A percentile compares a stretch with the other conserved stretches of the same genome.
These are phyloP conservation scores for Lordiphosa stackelbergi DNA, from an alignment of 1,140 invertebrate genomes.

Conservation along the genomic window DNA sequence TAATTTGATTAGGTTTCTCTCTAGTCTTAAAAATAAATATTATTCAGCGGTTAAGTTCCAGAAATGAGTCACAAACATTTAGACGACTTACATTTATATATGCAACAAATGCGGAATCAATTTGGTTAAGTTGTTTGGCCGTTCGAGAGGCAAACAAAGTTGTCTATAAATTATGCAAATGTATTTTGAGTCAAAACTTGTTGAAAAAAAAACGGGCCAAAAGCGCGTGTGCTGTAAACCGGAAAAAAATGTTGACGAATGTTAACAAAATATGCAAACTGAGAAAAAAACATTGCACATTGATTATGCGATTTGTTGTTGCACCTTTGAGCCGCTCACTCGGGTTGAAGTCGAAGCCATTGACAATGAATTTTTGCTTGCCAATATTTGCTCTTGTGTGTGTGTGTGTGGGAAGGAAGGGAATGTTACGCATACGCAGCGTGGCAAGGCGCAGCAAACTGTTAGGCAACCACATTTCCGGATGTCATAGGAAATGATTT, in stretches of 20 bases:
- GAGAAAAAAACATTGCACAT: constrained; percentile 31
- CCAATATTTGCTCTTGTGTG: not conserved
- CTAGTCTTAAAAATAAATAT: constrained; percentile 21
- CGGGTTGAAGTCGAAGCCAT: constrained; percentile 27
- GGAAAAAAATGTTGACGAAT: constrained; percentile 46
- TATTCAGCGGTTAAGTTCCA: constrained; percentile 15
- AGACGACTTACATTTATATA: not conserved
- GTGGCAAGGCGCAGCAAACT: constrained; percentile 8
- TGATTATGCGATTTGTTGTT: constrained; percentile 42
- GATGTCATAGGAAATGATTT: constrained; percentile 43
- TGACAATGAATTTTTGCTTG: constrained; percentile 44
- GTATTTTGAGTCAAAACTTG: constrained; percentile 31
- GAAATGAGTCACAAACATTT: not conserved
- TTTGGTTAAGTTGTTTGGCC: constrained; percentile 24
- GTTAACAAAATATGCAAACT: constrained; percentile 43
- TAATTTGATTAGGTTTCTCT: constrained; percentile 21
- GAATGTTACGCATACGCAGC: constrained; percentile 45
- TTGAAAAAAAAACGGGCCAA: constrained; percentile 22
- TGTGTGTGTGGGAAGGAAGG: constrained; percentile 16
- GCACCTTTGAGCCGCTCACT: constrained; percentile 42
- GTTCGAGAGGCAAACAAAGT: constrained; percentile 37
- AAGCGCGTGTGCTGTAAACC: constrained; percentile 47
- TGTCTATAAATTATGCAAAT: constrained; percentile 49
- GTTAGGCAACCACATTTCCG: constrained; percentile 34
- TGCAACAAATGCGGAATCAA: constrained; percentile 31